phyloP scores from a whole-genome alignment of 2,888 invertebrate genomes.

The Nomada fabriciana region DNA sequence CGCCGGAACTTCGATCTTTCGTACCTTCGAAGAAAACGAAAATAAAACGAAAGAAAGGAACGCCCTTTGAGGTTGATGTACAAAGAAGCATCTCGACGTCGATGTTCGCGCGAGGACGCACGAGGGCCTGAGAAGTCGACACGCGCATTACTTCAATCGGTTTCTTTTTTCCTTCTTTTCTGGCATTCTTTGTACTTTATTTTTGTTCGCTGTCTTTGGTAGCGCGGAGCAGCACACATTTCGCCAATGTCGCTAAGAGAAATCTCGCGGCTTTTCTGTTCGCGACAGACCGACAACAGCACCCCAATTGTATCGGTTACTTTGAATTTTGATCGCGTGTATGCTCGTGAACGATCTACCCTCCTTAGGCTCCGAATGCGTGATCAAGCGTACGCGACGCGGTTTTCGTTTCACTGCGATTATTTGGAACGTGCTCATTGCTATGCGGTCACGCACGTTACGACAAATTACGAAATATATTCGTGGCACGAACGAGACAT shows the following conservation, averaged over 20 bases:
- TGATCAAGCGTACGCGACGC: constrained; percentile 35
- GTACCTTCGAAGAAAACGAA: constrained; percentile 17
- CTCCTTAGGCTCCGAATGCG: constrained; percentile 36
- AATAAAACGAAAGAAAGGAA: not conserved
- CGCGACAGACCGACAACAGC: no score
- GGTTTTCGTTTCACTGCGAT: constrained; percentile 2
- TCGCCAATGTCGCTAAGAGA: no score
- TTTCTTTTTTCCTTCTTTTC: not conserved
- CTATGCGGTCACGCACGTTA: not conserved
- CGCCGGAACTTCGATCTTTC: constrained; percentile 27
- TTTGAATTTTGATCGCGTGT: constrained; percentile 13
- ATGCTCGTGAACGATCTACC: constrained; percentile 27
- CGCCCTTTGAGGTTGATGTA: constrained; percentile 46
- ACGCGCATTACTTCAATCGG: constrained; percentile 14
- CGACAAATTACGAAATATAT: not conserved
- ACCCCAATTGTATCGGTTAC: not conserved
- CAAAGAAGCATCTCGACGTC: constrained; percentile 61
- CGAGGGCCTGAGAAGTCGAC: constrained; percentile 70
- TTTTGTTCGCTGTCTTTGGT: not conserved
- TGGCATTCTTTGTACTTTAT: not conserved
- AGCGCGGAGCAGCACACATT: no score
- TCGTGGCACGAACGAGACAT: not conserved
- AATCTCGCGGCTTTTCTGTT: no score
- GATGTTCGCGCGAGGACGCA: constrained; percentile 68
- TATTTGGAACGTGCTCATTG: constrained; percentile 27